Percentiles rank a stretch among this genome's conserved stretches.
phyloP scores from a whole-genome alignment of 2,888 invertebrate species.

The Eilema caniola region DNA sequence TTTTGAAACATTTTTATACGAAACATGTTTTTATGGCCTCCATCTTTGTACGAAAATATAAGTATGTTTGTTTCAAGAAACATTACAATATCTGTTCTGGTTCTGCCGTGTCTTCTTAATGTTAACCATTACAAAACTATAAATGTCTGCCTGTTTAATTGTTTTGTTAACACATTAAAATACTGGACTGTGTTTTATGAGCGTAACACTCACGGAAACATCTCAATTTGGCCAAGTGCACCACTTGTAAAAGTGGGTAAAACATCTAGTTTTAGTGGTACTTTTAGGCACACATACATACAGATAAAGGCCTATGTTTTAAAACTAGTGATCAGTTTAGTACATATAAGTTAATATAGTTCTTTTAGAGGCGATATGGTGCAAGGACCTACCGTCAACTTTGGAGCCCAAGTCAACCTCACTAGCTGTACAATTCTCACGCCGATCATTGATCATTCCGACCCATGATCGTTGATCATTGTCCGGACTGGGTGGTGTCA shows the following conservation, averaged over 20 bases:
- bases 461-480: no score
- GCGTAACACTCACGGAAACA: not conserved
- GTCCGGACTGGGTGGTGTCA: no score
- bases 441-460: no score
- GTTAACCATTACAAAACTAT: not conserved
- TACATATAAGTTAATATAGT: no score
- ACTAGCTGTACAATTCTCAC: no score
- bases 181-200: not conserved
- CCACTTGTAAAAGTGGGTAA: not conserved
- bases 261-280: not conserved
- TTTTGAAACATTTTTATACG: not conserved
- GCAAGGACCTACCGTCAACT: no score
- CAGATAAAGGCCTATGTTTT: no score
- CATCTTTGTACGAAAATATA: no score
- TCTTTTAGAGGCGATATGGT: no score
- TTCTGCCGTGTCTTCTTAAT: not conserved
- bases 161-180: not conserved
- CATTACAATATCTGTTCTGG: not conserved
- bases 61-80: not conserved
- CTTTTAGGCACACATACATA: no score
- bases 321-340: no score
- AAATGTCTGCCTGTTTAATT: slow-evolving; percentile 5
- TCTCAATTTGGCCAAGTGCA: not conserved
- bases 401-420: no score
- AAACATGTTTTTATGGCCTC: not conserved